phyloP scores from a whole-genome alignment of 2,797 vertebrate genomes.

The Geotrypetes seraphini region DNA sequence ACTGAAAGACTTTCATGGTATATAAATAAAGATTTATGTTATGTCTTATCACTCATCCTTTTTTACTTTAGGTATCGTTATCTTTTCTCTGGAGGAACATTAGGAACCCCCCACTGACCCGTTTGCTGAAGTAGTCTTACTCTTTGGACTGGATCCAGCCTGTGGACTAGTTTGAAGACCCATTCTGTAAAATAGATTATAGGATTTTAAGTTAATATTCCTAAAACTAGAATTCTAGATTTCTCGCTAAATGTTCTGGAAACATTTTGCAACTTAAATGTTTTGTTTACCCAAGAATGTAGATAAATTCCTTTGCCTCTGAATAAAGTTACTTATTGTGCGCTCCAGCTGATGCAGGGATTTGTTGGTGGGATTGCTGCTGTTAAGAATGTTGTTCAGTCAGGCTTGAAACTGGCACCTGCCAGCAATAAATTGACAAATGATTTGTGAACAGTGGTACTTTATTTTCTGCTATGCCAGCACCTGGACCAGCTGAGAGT shows the following conservation, averaged over 20 bases:
- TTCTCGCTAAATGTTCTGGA: not conserved
- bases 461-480: slow-evolving; percentile 3
- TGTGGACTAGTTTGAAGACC: too few species aligned
- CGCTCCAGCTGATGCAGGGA: not conserved
- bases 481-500: not conserved
- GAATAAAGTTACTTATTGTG: not conserved
- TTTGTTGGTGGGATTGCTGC: not conserved
- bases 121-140: too few species aligned
- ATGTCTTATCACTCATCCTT: too few species aligned
- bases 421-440: not conserved
- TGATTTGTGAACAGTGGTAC: not conserved
- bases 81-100: too few species aligned
- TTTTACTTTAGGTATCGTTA: too few species aligned
- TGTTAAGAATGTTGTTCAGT: not conserved
- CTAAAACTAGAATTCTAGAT: not conserved
- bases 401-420: not conserved
- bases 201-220: not conserved
- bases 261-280: not conserved
- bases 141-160: too few species aligned
- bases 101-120: too few species aligned
- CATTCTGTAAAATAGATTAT: too few species aligned
- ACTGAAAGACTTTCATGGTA: too few species aligned
- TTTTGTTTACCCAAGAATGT: too few species aligned
- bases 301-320: too few species aligned
- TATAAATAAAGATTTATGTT: too few species aligned